phyloP scores from a whole-genome alignment of 2,113 vertebrate species.

The Bothrops jararaca region DNA sequence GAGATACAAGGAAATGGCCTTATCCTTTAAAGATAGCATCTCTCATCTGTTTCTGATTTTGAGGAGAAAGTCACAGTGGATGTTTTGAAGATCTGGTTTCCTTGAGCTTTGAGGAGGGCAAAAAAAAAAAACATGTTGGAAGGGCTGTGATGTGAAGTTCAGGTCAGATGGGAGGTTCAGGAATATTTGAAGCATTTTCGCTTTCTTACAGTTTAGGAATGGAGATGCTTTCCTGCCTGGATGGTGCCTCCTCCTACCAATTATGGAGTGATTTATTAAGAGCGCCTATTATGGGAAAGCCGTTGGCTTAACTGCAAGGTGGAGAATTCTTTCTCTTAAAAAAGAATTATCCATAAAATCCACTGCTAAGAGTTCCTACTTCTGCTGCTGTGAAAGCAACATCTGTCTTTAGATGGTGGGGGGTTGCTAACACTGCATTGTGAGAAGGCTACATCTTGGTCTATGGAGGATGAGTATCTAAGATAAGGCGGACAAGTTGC shows the following conservation, averaged over 20 bases:
- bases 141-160: slow-evolving; percentile 27
- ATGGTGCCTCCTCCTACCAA: neutral
- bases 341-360: neutral
- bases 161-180: slow-evolving; percentile 40
- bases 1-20: slow-evolving; percentile 41
- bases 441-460: neutral
- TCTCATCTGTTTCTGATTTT: slow-evolving; percentile 57
- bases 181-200: neutral
- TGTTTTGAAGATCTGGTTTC: slow-evolving; percentile 59
- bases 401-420: neutral
- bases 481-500: neutral
- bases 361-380: neutral
- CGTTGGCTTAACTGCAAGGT: neutral
- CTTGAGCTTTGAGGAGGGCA: slow-evolving; percentile 41
- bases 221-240: neutral
- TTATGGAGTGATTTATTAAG: neutral
- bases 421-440: neutral
- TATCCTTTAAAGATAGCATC: slow-evolving; percentile 50
- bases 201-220: neutral
- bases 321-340: neutral
- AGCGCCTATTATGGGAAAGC: neutral
- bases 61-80: slow-evolving; percentile 37
- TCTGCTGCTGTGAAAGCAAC: neutral
- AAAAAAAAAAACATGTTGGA: slow-evolving; percentile 24
- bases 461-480: neutral